Percentiles rank a stretch among this genome's conserved stretches.
Evolutionary conservation across 2,113 vertebrate species (phyloP).

Genomic region (Tetrao urogallus): DNA sequence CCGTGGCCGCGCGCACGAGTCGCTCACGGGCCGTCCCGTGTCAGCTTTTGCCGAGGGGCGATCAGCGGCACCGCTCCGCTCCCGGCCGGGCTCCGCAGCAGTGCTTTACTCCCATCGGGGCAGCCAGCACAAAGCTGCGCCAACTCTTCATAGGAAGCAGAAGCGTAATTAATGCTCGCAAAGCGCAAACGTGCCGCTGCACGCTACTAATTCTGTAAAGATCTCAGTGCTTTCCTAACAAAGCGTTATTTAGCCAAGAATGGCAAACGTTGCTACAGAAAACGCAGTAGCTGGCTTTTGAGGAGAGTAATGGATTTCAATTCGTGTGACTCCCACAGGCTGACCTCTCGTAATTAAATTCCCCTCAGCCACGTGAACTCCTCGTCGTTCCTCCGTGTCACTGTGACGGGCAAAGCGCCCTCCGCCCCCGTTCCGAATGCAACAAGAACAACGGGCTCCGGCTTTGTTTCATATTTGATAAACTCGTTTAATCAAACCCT

Average conservation of each 20-base stretch:
- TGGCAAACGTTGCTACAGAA: background rate
- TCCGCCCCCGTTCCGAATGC: background rate
- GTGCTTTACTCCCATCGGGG: no score
- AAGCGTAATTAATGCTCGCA: background rate
- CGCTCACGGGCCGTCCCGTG: background rate
- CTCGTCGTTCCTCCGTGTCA: conserved; percentile 54
- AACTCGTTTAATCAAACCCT: background rate
- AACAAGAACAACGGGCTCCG: background rate
- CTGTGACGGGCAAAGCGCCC: conserved; percentile 21
- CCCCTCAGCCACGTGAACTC: conserved; percentile 18
- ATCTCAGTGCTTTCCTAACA: background rate
- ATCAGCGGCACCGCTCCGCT: no score
- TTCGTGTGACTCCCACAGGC: conserved; percentile 3
- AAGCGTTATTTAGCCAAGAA: background rate
- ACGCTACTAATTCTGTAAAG: background rate
- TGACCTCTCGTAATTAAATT: conserved; percentile 49
- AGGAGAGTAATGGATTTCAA: background rate
- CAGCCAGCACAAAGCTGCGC: no score
- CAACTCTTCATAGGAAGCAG: background rate
- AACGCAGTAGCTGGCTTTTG: background rate
- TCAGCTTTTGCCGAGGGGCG: no score
- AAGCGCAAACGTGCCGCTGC: background rate
- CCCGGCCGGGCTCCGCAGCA: no score
- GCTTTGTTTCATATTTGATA: background rate
- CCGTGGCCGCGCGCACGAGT: background rate